Percentiles rank a stretch among this genome's conserved stretches.
Evolutionary conservation across 2,888 invertebrate species (phyloP).

Genomic region (Bombyx huttoni): DNA sequence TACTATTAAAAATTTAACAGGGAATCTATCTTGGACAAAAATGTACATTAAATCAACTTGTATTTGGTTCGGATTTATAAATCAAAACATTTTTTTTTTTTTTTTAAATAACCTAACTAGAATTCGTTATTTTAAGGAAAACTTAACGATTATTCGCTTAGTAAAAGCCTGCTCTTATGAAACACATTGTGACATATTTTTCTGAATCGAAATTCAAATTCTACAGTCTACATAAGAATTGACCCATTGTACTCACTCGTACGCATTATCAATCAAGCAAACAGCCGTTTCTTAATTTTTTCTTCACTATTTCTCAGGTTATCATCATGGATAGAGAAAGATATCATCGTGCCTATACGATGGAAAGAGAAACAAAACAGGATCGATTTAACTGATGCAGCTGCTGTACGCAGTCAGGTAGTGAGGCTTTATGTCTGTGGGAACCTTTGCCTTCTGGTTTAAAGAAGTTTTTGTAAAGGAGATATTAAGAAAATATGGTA

Average conservation of each 20-base stretch:
- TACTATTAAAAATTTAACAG: too few species aligned
- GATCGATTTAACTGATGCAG: conserved; percentile 56
- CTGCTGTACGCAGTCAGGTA: conserved; percentile 52
- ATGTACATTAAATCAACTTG: too few species aligned
- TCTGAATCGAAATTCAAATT: background rate
- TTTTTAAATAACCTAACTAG: too few species aligned
- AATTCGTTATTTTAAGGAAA: too few species aligned
- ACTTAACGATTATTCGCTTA: too few species aligned
- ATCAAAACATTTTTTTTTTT: too few species aligned
- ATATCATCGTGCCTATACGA: conserved; percentile 7
- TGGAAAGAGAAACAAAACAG: conserved; percentile 26
- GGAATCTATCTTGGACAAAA: too few species aligned
- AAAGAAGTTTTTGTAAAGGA: background rate
- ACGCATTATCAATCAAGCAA: conserved; percentile 4
- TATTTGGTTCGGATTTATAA: too few species aligned
- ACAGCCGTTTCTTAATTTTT: conserved; percentile 18
- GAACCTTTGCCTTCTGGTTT: conserved; percentile 40
- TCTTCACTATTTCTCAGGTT: conserved; percentile 17
- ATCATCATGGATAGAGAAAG: conserved; percentile 26
- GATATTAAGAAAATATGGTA: background rate
- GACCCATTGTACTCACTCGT: background rate
- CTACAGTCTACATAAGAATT: background rate
- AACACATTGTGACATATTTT: too few species aligned
- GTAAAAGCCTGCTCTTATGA: too few species aligned
- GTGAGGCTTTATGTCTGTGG: conserved; percentile 32